A percentile compares a stretch with the other conserved stretches of the same genome.
phyloP scores from a whole-genome alignment of 2,888 invertebrate genomes.

The Dasypogon diadema region DNA sequence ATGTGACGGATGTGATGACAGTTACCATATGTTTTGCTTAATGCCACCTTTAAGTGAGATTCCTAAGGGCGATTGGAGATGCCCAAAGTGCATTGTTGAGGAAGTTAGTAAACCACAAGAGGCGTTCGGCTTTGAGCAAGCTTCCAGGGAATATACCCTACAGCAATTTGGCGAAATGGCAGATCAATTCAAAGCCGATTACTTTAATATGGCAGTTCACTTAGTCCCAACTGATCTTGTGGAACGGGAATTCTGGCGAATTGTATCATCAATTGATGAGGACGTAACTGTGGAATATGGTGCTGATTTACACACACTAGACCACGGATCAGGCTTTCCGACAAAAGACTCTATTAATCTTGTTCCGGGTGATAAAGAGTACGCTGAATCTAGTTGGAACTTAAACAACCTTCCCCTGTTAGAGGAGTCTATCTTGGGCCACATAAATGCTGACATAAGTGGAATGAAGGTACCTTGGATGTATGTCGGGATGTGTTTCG shows the following conservation, averaged over 20 bases:
- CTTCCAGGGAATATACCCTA: constrained; percentile 89
- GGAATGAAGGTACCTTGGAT: constrained; percentile 99
- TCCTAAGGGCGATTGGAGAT: constrained; percentile 97
- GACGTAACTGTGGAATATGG: constrained; percentile 97
- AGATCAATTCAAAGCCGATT: constrained; percentile 94
- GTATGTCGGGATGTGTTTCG: constrained; percentile 99
- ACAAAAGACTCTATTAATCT: constrained; percentile 83
- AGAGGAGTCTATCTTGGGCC: constrained; percentile 89
- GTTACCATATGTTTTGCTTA: constrained; percentile 95
- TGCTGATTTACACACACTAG: constrained; percentile 95
- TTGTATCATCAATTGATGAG: constrained; percentile 93
- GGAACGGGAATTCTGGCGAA: constrained; percentile 95
- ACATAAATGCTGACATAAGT: constrained; percentile 95
- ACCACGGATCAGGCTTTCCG: constrained; percentile 92
- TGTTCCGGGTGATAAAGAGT: constrained; percentile 83
- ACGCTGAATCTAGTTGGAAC: constrained; percentile 93
- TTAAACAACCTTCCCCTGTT: constrained; percentile 93
- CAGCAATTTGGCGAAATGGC: constrained; percentile 97
- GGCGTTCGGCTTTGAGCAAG: constrained; percentile 96
- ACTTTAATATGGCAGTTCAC: constrained; percentile 94
- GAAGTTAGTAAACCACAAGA: constrained; percentile 88
- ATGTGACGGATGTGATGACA: constrained; percentile 94
- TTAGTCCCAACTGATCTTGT: constrained; percentile 86
- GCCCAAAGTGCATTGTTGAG: constrained; percentile 90
- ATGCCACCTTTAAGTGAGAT: constrained; percentile 89